These are phyloP conservation scores for Temnopleurus reevesii DNA, from an alignment of 53 echinoderm and acorn worm species.

Conservation along the genomic window DNA sequence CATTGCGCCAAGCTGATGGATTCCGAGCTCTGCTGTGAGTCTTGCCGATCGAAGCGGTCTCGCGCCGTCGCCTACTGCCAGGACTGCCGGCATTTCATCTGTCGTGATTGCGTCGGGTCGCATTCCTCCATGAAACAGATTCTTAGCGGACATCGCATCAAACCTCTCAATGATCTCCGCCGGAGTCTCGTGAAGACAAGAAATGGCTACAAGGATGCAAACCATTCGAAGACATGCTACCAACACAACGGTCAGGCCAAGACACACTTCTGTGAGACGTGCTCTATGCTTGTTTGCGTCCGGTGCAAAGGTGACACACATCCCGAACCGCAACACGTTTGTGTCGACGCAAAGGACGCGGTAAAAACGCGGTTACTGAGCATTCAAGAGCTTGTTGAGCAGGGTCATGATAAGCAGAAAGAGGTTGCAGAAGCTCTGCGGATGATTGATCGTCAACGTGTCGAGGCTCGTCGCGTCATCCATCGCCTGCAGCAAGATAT, in stretches of 20 bases:
- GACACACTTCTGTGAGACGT: conserved; percentile 56
- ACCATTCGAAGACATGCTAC: neutral
- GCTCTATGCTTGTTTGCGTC: conserved; percentile 40
- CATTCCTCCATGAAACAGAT: conserved; percentile 52
- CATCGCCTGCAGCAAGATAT: neutral
- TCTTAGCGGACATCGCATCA: conserved; percentile 46
- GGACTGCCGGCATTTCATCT: conserved; percentile 67
- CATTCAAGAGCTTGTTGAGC: conserved; percentile 45
- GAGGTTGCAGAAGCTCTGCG: conserved; percentile 1
- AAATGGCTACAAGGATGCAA: conserved; percentile 32
- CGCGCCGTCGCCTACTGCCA: conserved; percentile 59
- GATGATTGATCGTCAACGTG: conserved; percentile 43
- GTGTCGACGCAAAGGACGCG: conserved; percentile 22
- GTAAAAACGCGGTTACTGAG: conserved; percentile 12
- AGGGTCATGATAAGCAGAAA: conserved; percentile 32
- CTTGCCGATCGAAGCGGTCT: conserved; percentile 25
- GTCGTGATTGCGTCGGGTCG: conserved; percentile 54
- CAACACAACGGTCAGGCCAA: conserved; percentile 36
- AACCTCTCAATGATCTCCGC: conserved; percentile 44
- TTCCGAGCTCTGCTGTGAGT: conserved; percentile 46
- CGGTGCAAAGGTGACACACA: conserved; percentile 36
- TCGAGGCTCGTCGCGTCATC: conserved; percentile 30
- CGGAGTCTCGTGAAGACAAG: conserved; percentile 36
- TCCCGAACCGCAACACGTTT: conserved; percentile 30
- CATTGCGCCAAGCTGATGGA: conserved; percentile 12